Evolutionary conservation across 2,888 invertebrate genomes (phyloP), one percentile per base, ranked within the genome.

Genomic region (Dicyrtoma fusca): DNA sequence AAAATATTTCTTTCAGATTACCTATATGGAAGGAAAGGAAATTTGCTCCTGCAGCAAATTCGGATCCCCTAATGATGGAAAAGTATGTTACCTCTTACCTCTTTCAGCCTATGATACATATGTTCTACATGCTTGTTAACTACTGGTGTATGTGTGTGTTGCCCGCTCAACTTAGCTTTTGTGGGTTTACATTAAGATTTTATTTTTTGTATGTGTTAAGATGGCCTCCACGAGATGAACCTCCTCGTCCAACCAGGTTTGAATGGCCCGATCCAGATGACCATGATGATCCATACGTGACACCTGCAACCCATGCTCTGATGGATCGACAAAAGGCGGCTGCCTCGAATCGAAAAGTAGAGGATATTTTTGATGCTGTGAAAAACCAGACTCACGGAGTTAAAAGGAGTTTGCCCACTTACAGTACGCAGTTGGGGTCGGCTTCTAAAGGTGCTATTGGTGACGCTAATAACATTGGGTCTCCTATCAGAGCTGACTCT

Each of bases 221-320:
- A 61, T 71, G 74, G 69, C 73, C 75, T 55, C 55, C 53, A 21
- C 57, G 82, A 47, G 86, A 87, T 78, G 85, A 85, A 65, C 83
- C 85, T 11, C 86, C 88, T 0, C 86, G 86, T 73, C 88, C 88
- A 23, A 88, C 88, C 0, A 82, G 88, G 76, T 88, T 88, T 82
- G 92, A 92, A 82, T 86, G 91, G 82, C 91, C 91, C 0, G 91
- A 90, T 63, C 86, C 89, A 25, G 90, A 90, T 81, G 88, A 88
- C 74, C 66, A 86, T 85, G 71, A 86, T 85, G 14, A 91, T 53
- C 61, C 62, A 13, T 90, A 82, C 88, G 89, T 78, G 88, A 87
- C 79, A 88, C 55, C 76, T 34, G 75, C 74, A 2, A 73, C 74
- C 62, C 76, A 75, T 45, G 66, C 75, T 0, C 21, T 76, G 19